phyloP scores from a whole-genome alignment of 2,888 invertebrate species.

The Candidula unifasciata region DNA sequence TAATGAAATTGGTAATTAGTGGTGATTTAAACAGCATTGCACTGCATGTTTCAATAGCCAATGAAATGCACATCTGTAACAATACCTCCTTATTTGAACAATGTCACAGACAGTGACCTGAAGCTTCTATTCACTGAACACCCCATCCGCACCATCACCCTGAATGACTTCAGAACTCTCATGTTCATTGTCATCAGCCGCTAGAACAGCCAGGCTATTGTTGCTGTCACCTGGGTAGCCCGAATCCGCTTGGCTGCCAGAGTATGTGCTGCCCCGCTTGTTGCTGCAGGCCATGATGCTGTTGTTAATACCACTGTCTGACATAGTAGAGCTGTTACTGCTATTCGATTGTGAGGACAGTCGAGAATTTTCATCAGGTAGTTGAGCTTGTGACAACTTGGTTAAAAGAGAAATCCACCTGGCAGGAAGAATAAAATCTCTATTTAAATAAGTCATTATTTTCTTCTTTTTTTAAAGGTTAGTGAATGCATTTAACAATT shows the following conservation, averaged over 20 bases:
- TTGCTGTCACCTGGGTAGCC: conserved; percentile 46
- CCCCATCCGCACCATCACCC: background rate
- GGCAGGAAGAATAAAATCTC: conserved; percentile 47
- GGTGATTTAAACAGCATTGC: too few species aligned
- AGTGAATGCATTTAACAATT: too few species aligned
- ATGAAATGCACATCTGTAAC: too few species aligned
- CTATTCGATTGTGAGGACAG: conserved; percentile 56
- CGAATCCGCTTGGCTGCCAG: conserved; percentile 54
- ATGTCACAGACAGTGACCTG: too few species aligned
- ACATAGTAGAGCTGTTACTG: conserved; percentile 53
- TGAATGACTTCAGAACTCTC: background rate
- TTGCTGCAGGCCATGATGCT: conserved; percentile 48
- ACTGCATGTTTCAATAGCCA: too few species aligned
- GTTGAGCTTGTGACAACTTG: conserved; percentile 64
- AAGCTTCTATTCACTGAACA: background rate
- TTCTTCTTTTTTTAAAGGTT: too few species aligned
- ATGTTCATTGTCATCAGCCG: conserved; percentile 3
- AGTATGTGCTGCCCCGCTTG: conserved; percentile 56
- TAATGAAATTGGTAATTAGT: too few species aligned
- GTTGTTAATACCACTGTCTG: conserved; percentile 38
- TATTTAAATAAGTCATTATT: too few species aligned
- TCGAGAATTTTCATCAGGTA: conserved; percentile 61
- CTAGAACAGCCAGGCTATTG: conserved; percentile 33
- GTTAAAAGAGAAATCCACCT: conserved; percentile 79
- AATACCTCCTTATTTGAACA: too few species aligned